Conservation (phyloP, 2,888 invertebrate genomes). For the Orthosia gothica region DNA sequence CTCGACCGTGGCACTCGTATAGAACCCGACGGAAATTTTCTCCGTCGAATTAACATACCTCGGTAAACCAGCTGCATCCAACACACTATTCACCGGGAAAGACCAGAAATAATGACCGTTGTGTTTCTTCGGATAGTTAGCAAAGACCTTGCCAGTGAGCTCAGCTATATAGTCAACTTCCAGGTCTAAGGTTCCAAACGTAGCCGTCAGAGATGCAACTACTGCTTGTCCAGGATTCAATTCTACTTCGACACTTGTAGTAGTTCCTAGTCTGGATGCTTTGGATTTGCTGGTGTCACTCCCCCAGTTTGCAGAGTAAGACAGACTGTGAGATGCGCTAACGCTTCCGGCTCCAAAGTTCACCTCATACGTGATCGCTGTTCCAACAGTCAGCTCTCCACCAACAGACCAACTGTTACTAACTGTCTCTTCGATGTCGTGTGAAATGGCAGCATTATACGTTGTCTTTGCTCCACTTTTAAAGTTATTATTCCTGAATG, state of each 20-base stretch:
- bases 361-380: conserved; percentile 39
- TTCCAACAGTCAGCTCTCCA: conserved; percentile 50
- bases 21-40: conserved; percentile 53
- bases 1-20: conserved; percentile 42
- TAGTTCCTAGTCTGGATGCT: conserved; percentile 22
- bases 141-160: conserved; percentile 58
- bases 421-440: conserved; percentile 66
- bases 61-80: conserved; percentile 26
- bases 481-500: conserved; percentile 61
- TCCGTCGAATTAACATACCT: conserved; percentile 36
- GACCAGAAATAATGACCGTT: conserved; percentile 66
- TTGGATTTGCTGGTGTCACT: conserved; percentile 21
- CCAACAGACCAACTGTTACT: conserved; percentile 66
- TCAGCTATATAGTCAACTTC: conserved; percentile 60
- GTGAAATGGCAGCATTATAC: conserved; percentile 65
- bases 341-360: conserved; percentile 7
- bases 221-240: conserved; percentile 31
- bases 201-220: conserved; percentile 34
- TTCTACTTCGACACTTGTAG: conserved; percentile 25
- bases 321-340: conserved; percentile 22
- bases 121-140: conserved; percentile 50
- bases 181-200: conserved; percentile 36
- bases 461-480: conserved; percentile 49
- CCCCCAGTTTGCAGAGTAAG: conserved; percentile 26
- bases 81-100: conserved; percentile 46